Evolutionary conservation across 1,140 invertebrate genomes (phyloP), one percentile per base, ranked within the genome.

Genomic region (Rhizoglyphus robini): DNA sequence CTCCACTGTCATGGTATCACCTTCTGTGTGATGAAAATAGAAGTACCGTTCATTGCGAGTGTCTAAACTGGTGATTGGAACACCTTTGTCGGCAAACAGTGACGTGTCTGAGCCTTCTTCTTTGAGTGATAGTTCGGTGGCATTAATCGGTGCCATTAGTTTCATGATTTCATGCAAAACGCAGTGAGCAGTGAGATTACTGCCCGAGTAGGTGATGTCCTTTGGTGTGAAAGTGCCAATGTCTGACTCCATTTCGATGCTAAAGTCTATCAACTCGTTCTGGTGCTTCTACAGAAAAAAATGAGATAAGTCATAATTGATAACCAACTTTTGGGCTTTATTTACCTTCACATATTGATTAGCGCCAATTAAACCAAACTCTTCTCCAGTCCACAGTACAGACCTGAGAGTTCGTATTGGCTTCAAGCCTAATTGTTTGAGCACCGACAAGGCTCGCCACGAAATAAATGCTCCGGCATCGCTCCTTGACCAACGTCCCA

Each of bases 331-430:
- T n/a, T n/a, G n/a, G n/a, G n/a, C n/a, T n/a, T n/a, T n/a, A n/a
- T n/a, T n/a, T n/a, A n/a, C n/a, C n/a, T n/a, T 72, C 67, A 81
- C 79, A 72, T 89, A 90, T 0, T 78, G 79, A 60, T 74, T 51
- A 2, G 83, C 84, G 38, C 87, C 87, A 47, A 83, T 69, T 0
- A 83, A 75, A 34, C 87, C 87, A 59, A 81, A 71, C 76, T 91
- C 88, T 79, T 92, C 88, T 0, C 81, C 83, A 4, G 88, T 90
- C 86, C 87, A 92, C 70, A 92, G 80, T 63, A 92, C 84, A 38
- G 83, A 76, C 72, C 88, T 81, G 8, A 73, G 73, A 2, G 89
- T 92, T 72, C 88, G 77, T 74, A 79, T 83, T 25, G 88, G 82
- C 66, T 74, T 79, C 11, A 89, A n/a, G n/a, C n/a, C n/a, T n/a